Conservation (phyloP, 1,140 invertebrate species). For the Probaryconus sp. region DNA sequence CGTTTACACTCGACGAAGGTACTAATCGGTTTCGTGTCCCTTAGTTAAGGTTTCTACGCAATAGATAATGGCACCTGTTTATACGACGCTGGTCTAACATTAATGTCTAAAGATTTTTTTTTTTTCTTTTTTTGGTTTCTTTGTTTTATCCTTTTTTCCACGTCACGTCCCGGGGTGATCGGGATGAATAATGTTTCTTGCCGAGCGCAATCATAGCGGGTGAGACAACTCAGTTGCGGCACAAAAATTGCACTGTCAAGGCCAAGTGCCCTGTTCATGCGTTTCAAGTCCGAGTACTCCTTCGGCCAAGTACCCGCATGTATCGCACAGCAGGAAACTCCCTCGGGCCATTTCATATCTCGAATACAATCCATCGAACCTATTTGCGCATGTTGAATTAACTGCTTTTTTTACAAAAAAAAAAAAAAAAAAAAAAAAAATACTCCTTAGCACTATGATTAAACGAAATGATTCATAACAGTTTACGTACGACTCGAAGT, state of each 20-base stretch:
- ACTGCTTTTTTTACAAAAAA: constrained; percentile 33
- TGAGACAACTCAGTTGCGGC: constrained; percentile 38
- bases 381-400: constrained; percentile 42
- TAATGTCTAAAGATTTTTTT: constrained; percentile 29
- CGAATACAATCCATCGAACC: constrained; percentile 42
- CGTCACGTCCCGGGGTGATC: constrained; percentile 43
- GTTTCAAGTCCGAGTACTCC: constrained; percentile 52
- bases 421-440: no score
- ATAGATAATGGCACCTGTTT: constrained; percentile 55
- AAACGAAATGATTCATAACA: constrained; percentile 2
- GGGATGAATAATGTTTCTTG: constrained; percentile 52
- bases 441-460: no score
- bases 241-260: constrained; percentile 52
- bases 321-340: constrained; percentile 50
- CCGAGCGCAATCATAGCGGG: constrained; percentile 46
- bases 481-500: background rate
- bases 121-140: background rate
- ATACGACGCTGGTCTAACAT: constrained; percentile 29
- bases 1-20: constrained; percentile 48
- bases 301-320: constrained; percentile 50
- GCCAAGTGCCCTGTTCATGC: constrained; percentile 34
- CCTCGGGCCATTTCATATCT: constrained; percentile 43
- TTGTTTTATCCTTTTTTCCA: constrained; percentile 20
- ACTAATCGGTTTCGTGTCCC: constrained; percentile 42
- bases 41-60: constrained; percentile 10